phyloP scores from a whole-genome alignment of 2,888 invertebrate species.

The Drosophila nr. perissopoda region DNA sequence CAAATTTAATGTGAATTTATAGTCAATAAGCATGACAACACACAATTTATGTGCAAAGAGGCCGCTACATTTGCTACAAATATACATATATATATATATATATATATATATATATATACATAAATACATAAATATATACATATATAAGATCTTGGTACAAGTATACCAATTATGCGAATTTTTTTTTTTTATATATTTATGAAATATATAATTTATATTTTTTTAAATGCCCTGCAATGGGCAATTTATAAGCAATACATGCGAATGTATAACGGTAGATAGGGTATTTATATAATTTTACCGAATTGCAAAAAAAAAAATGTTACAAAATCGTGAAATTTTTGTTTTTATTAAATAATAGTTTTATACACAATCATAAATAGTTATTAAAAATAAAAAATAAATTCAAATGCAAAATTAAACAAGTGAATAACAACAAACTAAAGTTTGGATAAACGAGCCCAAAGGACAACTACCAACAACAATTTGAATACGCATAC shows the following conservation, averaged over 20 bases:
- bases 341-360: background rate
- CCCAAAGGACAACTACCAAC: background rate
- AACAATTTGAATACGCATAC: constrained; percentile 2
- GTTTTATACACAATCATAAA: background rate
- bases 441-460: background rate
- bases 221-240: background rate
- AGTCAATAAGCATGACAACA: constrained; percentile 15
- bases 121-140: background rate
- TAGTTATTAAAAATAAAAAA: background rate
- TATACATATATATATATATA: background rate
- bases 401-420: background rate
- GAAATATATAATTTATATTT: background rate
- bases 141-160: background rate
- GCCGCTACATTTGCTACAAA: background rate
- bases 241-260: constrained; percentile 9
- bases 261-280: constrained; percentile 1
- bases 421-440: background rate
- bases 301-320: background rate
- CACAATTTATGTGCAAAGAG: constrained; percentile 14
- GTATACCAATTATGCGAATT: background rate
- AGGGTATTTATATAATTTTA: constrained; percentile 25
- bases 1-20: constrained; percentile 5
- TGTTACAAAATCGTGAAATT: background rate
- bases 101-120: background rate
- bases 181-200: constrained; percentile 3